These are phyloP conservation scores for Pseudomyrmex sp. DNA, from an alignment of 1,140 invertebrate genomes.

Conservation along the genomic window DNA sequence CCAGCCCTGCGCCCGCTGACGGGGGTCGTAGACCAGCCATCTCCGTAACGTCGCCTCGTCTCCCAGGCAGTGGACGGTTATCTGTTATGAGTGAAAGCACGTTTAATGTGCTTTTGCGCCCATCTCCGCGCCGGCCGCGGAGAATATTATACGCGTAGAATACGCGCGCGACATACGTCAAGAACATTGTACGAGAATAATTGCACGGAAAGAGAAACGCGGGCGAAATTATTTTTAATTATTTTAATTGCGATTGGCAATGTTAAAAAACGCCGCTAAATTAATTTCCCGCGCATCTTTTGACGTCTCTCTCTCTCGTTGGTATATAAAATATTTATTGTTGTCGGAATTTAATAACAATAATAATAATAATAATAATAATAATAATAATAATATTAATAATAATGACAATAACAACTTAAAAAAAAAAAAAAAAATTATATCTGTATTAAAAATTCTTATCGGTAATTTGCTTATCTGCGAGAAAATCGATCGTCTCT, in stretches of 20 bases:
- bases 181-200: constrained; percentile 6
- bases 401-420: too few relatives aligned
- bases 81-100: constrained; percentile 78
- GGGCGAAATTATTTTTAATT: too few relatives aligned
- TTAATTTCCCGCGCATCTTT: background rate
- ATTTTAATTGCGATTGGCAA: constrained; percentile 28
- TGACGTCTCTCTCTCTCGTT: too few relatives aligned
- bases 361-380: too few relatives aligned
- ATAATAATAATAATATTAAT: too few relatives aligned
- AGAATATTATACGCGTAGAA: constrained; percentile 37
- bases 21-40: constrained; percentile 90
- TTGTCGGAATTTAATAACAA: too few relatives aligned
- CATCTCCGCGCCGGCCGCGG: background rate
- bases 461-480: too few relatives aligned
- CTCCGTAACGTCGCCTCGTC: constrained; percentile 83
- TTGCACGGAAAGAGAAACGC: background rate
- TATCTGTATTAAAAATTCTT: too few relatives aligned
- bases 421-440: too few relatives aligned
- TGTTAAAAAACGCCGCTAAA: constrained; percentile 6
- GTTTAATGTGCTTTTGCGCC: constrained; percentile 34
- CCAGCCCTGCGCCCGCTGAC: constrained; percentile 90
- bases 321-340: background rate
- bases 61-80: constrained; percentile 84
- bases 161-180: background rate
- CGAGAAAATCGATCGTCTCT: background rate